A percentile compares a stretch with the other conserved stretches of the same genome.
Conservation (phyloP, 2,113 vertebrate species). For the Tachysurus fulvidraco region DNA sequence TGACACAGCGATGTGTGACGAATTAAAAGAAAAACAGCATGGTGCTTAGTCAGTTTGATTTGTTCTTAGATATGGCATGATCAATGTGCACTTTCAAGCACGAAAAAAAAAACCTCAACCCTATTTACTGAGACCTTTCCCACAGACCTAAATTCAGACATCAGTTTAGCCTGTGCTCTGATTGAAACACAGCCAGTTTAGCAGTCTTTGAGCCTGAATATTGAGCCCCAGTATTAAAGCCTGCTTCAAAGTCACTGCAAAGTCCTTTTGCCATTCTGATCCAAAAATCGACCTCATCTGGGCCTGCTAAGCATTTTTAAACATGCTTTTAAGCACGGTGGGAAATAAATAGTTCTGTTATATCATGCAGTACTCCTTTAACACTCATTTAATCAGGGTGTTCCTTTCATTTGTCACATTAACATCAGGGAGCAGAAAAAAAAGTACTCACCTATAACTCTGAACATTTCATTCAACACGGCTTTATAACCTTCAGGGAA, state of each 20-base stretch:
- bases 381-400: neutral
- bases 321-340: neutral
- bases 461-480: slow-evolving; percentile 92
- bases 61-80: neutral
- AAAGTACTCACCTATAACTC: slow-evolving; percentile 85
- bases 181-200: neutral
- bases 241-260: neutral
- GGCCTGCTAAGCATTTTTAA: neutral
- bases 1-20: neutral
- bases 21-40: neutral
- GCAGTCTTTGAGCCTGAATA: neutral
- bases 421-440: neutral
- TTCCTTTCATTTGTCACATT: neutral
- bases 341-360: neutral
- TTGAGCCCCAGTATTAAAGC: neutral
- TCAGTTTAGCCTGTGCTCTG: neutral
- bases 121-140: neutral
- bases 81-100: neutral
- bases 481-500: slow-evolving; percentile 85
- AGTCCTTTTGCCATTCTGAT: neutral
- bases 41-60: neutral
- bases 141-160: neutral
- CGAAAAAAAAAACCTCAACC: neutral
- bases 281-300: neutral
- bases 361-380: neutral